A percentile compares a stretch with the other conserved stretches of the same genome.
Conservation (phyloP, 2,797 vertebrate genomes). For the Tenualosa thibaudeaui region DNA sequence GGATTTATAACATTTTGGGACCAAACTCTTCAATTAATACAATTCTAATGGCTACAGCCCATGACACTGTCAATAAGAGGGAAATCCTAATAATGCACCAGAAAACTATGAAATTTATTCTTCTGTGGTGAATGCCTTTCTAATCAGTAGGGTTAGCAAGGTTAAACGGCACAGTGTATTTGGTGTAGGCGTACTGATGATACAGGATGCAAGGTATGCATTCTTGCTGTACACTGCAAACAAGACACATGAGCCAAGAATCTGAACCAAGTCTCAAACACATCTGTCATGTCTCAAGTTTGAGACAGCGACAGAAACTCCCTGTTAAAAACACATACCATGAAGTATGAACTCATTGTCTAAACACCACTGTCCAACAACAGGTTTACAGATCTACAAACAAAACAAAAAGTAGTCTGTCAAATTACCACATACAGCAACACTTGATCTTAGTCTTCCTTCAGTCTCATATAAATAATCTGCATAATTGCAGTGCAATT, state of each 20-base stretch:
- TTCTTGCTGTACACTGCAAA: background rate
- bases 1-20: too few relatives aligned
- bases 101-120: background rate
- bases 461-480: background rate
- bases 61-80: too few relatives aligned
- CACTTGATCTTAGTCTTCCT: background rate
- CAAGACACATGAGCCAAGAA: slow-evolving; percentile 5
- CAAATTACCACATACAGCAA: background rate
- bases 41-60: too few relatives aligned
- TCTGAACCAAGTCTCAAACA: background rate
- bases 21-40: too few relatives aligned
- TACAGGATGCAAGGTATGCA: background rate
- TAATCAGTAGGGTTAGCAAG: background rate
- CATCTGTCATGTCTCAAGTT: background rate
- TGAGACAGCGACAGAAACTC: background rate
- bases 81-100: background rate
- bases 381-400: background rate
- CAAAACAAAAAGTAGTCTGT: background rate
- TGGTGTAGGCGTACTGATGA: background rate
- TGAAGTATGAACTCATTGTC: background rate
- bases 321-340: background rate
- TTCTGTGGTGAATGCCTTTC: background rate
- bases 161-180: background rate
- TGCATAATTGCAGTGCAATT: background rate
- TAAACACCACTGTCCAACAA: slow-evolving; percentile 10